These are phyloP conservation scores for Himalopsyche tibetana DNA, from an alignment of 2,888 invertebrate genomes.

Conservation along the genomic window DNA sequence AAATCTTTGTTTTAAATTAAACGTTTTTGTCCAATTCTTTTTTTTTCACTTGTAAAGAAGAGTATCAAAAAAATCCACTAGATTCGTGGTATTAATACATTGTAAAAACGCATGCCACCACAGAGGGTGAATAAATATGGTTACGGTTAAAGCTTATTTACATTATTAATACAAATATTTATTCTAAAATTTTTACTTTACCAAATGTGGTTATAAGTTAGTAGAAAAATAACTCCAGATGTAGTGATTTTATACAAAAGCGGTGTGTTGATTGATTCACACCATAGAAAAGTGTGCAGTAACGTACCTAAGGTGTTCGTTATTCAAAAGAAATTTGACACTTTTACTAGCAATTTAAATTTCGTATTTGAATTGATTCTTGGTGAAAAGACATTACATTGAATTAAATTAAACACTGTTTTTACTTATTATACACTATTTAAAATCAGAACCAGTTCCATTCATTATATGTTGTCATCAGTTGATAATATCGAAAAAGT, in stretches of 20 bases:
- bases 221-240: neutral
- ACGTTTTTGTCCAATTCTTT: neutral
- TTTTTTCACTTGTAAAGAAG: neutral
- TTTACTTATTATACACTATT: too few species aligned
- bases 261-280: neutral
- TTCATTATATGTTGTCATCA: too few species aligned
- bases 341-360: too few species aligned
- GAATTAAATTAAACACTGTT: too few species aligned
- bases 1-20: neutral
- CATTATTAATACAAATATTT: slow-evolving; percentile 22
- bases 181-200: neutral
- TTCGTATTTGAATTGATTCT: too few species aligned
- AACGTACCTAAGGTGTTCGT: neutral
- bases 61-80: neutral
- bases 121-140: neutral
- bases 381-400: too few species aligned
- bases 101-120: neutral
- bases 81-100: neutral
- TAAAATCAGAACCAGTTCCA: too few species aligned
- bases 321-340: too few species aligned
- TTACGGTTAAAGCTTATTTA: neutral
- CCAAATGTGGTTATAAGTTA: neutral
- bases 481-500: too few species aligned
- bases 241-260: neutral
- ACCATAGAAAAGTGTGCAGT: neutral